Conservation (phyloP, 1,140 invertebrate genomes). For the Euglossa dilemma region DNA sequence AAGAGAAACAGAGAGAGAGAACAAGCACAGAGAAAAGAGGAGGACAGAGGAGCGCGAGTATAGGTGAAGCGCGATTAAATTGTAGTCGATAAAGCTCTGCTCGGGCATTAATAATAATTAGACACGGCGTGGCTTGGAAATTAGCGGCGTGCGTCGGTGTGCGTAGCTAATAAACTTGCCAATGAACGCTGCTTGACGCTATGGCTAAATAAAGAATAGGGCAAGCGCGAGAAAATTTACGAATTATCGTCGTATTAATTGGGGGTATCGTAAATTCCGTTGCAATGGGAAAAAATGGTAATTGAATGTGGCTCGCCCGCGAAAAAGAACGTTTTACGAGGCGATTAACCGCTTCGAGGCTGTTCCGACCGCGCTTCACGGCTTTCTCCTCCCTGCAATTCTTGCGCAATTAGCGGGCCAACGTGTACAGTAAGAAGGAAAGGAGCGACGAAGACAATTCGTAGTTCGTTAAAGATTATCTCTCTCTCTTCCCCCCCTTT, state of each 20-base stretch:
- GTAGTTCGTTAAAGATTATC: background rate
- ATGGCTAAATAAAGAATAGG: constrained; percentile 1
- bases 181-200: background rate
- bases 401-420: constrained; percentile 5
- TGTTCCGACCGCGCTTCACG: background rate
- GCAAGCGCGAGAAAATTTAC: constrained; percentile 5
- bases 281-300: constrained; percentile 9
- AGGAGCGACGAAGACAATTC: background rate
- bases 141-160: constrained; percentile 1
- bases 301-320: constrained; percentile 19
- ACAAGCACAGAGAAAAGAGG: no score
- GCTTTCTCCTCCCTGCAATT: background rate
- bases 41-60: background rate
- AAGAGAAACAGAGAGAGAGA: no score
- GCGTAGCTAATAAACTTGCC: constrained; percentile 33
- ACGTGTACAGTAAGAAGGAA: background rate
- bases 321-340: constrained; percentile 37
- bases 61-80: constrained; percentile 38
- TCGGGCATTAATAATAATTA: constrained; percentile 51
- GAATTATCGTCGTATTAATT: constrained; percentile 33
- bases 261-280: background rate
- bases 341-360: constrained; percentile 18
- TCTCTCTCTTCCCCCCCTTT: background rate
- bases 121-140: constrained; percentile 26
- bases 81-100: constrained; percentile 34